Percentiles rank a stretch among this genome's conserved stretches.
Evolutionary conservation across 2,797 vertebrate species (phyloP).

Genomic region (Hypotaenidia okinawae): DNA sequence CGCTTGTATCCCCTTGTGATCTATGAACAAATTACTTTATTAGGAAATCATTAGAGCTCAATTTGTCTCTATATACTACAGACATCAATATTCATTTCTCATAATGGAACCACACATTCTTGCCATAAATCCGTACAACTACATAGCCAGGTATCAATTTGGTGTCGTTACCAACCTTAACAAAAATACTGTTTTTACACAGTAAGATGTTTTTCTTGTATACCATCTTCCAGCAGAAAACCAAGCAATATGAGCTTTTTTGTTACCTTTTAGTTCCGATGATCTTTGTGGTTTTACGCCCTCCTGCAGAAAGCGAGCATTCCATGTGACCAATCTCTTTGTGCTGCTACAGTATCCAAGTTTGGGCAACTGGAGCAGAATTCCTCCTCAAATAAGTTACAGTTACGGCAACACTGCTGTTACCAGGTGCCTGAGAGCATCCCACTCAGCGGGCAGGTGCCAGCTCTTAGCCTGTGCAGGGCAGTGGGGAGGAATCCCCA

Average conservation of each 20-base stretch:
- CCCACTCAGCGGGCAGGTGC: neutral
- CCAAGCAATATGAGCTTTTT: neutral
- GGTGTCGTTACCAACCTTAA: conserved; percentile 39
- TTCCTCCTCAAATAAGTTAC: neutral
- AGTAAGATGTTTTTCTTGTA: neutral
- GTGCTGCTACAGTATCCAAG: neutral
- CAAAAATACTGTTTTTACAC: neutral
- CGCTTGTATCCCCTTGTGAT: conserved; percentile 73
- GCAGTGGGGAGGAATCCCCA: neutral
- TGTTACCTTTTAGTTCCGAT: neutral
- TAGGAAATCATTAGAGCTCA: conserved; percentile 80
- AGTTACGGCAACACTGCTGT: neutral
- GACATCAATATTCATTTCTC: conserved; percentile 78
- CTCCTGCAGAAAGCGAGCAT: neutral
- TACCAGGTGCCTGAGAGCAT: neutral
- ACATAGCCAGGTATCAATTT: conserved; percentile 19
- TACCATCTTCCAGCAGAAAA: conserved; percentile 1
- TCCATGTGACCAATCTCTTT: neutral
- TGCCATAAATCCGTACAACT: conserved; percentile 59
- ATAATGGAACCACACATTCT: conserved; percentile 64
- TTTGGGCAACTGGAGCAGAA: neutral
- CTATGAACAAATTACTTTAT: conserved; percentile 82
- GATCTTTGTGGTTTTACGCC: neutral
- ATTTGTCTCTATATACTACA: conserved; percentile 74
- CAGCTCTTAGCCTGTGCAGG: neutral